A percentile compares a stretch with the other conserved stretches of the same genome.
Evolutionary conservation across 2,113 vertebrate genomes (phyloP).

Genomic region (Entosphenus tridentatus): DNA sequence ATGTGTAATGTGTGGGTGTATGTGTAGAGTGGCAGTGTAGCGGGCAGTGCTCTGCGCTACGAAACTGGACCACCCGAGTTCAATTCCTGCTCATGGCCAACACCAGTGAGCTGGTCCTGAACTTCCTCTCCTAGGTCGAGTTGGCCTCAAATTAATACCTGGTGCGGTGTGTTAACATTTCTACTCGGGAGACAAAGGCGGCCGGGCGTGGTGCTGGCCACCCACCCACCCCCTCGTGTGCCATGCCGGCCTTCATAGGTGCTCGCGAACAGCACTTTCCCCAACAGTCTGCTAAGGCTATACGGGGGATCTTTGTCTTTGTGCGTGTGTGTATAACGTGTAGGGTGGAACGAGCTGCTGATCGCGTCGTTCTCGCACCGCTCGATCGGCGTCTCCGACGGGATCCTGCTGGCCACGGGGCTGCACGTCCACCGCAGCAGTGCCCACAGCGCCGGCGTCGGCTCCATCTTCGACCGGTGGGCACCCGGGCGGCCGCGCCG

Average conservation of each 20-base stretch:
- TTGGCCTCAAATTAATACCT: no score
- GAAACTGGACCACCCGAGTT: no score
- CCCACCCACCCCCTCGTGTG: not conserved
- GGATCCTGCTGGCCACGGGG: slow-evolving; percentile 72
- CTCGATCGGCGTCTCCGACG: slow-evolving; percentile 68
- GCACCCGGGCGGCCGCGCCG: not conserved
- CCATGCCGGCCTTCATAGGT: no score
- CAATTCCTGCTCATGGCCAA: no score
- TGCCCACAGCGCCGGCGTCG: slow-evolving; percentile 74
- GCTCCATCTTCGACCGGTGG: slow-evolving; percentile 86
- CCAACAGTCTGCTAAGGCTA: not conserved
- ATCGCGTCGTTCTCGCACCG: slow-evolving; percentile 90
- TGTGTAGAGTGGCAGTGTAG: no score
- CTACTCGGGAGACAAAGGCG: no score
- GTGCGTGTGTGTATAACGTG: slow-evolving; percentile 3
- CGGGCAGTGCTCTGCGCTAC: no score
- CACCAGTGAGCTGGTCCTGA: no score
- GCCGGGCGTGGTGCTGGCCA: no score
- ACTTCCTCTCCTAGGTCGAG: no score
- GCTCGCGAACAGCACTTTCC: not conserved
- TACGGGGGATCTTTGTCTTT: not conserved
- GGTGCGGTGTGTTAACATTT: no score
- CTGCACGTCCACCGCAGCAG: slow-evolving; percentile 75
- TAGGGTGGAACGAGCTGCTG: slow-evolving; percentile 84
- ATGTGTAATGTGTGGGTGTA: no score